Evolutionary conservation across 2,888 invertebrate species (phyloP).

Genomic region (Meandrusa payeni): DNA sequence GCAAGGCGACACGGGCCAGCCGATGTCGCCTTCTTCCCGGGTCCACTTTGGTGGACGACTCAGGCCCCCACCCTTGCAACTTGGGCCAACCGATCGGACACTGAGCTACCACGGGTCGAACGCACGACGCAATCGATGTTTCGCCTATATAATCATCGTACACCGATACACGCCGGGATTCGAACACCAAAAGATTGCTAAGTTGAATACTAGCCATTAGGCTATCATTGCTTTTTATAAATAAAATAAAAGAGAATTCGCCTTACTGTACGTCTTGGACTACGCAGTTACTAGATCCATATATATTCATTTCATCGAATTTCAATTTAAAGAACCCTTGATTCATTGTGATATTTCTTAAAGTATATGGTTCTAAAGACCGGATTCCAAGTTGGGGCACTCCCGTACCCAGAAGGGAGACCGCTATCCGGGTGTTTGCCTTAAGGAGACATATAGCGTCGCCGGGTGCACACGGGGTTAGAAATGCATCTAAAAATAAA

Average conservation of each 20-base stretch:
- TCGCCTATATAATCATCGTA: no score
- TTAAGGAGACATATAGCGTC: constrained; percentile 8
- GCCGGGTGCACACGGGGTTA: constrained; percentile 2
- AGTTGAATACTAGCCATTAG: no score
- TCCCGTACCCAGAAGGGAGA: constrained; percentile 10
- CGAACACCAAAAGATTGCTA: no score
- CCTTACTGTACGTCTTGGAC: constrained; percentile 9
- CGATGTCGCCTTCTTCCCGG: no score
- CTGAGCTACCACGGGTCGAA: no score
- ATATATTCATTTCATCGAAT: constrained; percentile 2
- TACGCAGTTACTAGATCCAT: constrained; percentile 3
- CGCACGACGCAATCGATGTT: no score
- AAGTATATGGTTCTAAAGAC: constrained; percentile 9
- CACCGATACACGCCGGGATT: no score
- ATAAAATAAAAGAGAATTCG: not conserved
- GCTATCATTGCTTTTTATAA: no score
- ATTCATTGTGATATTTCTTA: constrained; percentile 13
- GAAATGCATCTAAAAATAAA: not conserved
- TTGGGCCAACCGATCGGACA: no score
- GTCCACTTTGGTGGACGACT: no score
- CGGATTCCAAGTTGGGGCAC: constrained; percentile 14
- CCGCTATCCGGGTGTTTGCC: constrained; percentile 2
- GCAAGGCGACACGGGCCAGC: no score
- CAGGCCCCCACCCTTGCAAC: no score
- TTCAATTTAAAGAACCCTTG: constrained; percentile 10